phyloP scores from a whole-genome alignment of 1,140 invertebrate species.

The Mactra quadrangularis region DNA sequence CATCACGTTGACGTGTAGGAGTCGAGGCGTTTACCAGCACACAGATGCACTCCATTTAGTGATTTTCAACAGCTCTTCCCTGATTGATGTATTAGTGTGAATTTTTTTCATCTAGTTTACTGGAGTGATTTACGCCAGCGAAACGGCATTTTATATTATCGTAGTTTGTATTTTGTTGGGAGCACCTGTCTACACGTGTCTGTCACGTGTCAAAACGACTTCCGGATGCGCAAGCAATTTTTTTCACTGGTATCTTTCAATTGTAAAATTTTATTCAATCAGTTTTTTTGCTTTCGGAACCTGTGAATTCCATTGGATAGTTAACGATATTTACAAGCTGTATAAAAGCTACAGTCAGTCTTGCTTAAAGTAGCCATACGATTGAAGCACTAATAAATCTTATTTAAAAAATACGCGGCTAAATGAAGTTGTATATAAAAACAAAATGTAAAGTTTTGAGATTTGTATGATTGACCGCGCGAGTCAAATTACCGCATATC shows the following conservation, averaged over 20 bases:
- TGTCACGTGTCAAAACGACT: conserved; percentile 56
- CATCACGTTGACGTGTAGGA: conserved; percentile 26
- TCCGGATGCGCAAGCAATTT: conserved; percentile 40
- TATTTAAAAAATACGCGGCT: too few relatives aligned
- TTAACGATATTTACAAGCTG: background rate
- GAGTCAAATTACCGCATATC: too few relatives aligned
- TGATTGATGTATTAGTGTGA: conserved; percentile 48
- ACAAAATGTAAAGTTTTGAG: too few relatives aligned
- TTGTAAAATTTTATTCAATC: background rate
- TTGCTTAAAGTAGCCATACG: too few relatives aligned
- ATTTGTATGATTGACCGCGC: too few relatives aligned
- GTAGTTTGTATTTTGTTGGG: conserved; percentile 34
- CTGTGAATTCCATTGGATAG: background rate
- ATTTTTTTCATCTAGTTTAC: conserved; percentile 29
- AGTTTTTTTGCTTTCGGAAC: background rate
- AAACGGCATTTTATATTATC: conserved; percentile 41
- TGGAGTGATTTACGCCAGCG: conserved; percentile 47
- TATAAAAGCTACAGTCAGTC: background rate
- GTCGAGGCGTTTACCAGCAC: conserved; percentile 27
- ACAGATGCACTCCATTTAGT: conserved; percentile 55
- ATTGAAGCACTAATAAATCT: too few relatives aligned
- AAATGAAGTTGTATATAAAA: too few relatives aligned
- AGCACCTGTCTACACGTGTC: conserved; percentile 50
- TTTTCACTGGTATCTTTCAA: conserved; percentile 1
- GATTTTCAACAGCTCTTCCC: conserved; percentile 54